Evolutionary conservation across 2,113 vertebrate genomes (phyloP).

Genomic region (Condylura cristata): DNA sequence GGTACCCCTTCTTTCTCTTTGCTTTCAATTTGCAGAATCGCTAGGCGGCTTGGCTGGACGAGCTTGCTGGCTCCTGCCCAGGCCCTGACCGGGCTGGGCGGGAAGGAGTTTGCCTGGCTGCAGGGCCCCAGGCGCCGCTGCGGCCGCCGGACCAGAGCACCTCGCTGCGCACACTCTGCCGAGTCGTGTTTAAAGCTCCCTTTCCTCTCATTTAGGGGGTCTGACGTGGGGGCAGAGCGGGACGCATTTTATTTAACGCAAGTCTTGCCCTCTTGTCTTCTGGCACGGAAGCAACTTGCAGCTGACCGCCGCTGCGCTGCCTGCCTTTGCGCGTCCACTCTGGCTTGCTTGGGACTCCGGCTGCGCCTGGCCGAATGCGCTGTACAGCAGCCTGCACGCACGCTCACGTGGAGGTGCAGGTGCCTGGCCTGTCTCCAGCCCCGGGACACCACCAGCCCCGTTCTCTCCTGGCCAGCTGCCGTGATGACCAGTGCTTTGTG

Average conservation of each 20-base stretch:
- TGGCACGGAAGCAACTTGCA: background rate
- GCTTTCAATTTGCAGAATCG: background rate
- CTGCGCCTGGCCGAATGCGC: too few species aligned
- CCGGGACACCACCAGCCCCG: background rate
- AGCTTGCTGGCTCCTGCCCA: background rate
- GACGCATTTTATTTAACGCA: background rate
- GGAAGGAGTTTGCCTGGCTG: background rate
- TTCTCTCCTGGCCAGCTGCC: background rate
- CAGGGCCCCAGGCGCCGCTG: background rate
- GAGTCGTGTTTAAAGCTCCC: background rate
- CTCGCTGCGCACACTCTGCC: background rate
- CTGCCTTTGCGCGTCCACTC: background rate
- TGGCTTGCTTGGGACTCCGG: background rate
- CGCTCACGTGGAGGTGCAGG: background rate
- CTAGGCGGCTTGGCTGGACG: background rate
- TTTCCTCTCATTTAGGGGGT: background rate
- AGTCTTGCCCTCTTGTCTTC: background rate
- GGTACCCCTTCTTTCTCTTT: too few species aligned
- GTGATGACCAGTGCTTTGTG: background rate
- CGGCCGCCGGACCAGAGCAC: background rate
- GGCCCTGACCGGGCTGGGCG: background rate
- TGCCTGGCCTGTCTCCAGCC: fast-evolving
- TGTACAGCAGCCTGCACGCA: background rate
- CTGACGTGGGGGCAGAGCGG: background rate
- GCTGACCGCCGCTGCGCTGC: background rate